A percentile compares a stretch with the other conserved stretches of the same genome.
Conservation (phyloP, 35 echinoderm and acorn worm genomes). For the Lytechinus variegatus region DNA sequence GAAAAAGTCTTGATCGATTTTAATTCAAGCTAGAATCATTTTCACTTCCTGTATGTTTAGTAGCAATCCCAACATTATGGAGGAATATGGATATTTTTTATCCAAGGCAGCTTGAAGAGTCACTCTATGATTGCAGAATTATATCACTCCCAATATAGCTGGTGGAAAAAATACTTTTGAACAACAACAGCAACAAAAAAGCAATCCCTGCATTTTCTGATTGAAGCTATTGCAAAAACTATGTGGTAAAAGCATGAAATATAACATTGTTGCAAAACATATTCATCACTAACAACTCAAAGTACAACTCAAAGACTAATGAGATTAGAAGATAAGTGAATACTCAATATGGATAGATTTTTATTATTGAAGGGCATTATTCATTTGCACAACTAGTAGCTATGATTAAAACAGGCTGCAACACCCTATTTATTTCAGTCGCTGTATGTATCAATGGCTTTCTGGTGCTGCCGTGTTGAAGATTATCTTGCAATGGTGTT, state of each 20-base stretch:
- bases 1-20: no score
- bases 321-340: neutral
- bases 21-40: no score
- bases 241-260: neutral
- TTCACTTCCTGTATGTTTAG: no score
- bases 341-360: neutral
- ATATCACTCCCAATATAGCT: neutral
- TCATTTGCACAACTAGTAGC: neutral
- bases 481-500: no score
- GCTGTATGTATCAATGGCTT: neutral
- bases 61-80: no score
- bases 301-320: neutral
- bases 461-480: neutral
- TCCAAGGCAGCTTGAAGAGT: no score
- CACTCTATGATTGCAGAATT: no score
- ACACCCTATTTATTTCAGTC: neutral
- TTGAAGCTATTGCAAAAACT: no score
- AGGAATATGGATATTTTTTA: no score
- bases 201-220: no score
- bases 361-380: neutral
- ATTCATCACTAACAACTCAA: neutral
- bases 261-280: neutral
- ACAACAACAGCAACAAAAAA: no score
- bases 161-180: no score
- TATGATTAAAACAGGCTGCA: neutral